Percentiles rank a stretch among this genome's conserved stretches.
Evolutionary conservation across 2,113 vertebrate genomes (phyloP).

Genomic region (Eonycteris spelaea): DNA sequence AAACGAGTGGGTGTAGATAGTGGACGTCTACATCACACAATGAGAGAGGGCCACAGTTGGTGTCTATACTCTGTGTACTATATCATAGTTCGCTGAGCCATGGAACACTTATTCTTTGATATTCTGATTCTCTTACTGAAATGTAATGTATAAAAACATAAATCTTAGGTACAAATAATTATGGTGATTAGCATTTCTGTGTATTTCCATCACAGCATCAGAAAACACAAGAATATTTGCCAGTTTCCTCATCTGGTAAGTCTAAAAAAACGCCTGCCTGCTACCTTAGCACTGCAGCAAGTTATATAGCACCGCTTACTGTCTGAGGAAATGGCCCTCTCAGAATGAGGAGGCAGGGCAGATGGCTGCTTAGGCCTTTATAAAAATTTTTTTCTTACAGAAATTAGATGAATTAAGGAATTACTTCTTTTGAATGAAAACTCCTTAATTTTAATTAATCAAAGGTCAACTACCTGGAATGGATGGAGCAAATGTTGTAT

Average conservation of each 20-base stretch:
- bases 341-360: neutral
- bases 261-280: neutral
- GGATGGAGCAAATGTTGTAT: neutral
- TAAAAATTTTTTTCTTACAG: neutral
- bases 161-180: neutral
- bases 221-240: conserved; percentile 31
- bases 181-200: conserved; percentile 25
- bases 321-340: neutral
- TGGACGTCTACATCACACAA: neutral
- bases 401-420: conserved; percentile 23
- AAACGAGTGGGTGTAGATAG: neutral
- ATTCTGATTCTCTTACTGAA: neutral
- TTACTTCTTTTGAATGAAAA: conserved; percentile 47
- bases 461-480: neutral
- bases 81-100: neutral
- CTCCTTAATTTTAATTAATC: conserved; percentile 55
- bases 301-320: neutral
- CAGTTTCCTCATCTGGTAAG: neutral
- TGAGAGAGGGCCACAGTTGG: neutral
- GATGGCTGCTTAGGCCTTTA: neutral
- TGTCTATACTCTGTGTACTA: neutral
- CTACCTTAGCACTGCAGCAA: neutral
- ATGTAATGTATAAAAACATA: neutral
- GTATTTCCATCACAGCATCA: neutral
- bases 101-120: neutral